These are phyloP conservation scores for Drosophila parabipectinata DNA, from an alignment of 1,140 invertebrate genomes.

Conservation along the genomic window DNA sequence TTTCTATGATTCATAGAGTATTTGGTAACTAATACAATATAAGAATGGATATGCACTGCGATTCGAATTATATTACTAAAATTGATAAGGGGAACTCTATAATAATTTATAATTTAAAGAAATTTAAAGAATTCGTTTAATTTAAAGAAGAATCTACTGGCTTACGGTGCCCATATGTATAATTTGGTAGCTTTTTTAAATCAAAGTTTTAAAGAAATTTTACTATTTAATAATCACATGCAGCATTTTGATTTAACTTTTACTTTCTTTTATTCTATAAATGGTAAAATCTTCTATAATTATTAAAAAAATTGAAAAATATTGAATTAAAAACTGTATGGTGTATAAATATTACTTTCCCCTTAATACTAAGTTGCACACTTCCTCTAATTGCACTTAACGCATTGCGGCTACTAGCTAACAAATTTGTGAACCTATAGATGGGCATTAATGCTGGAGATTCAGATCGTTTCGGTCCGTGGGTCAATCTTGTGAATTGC, in stretches of 20 bases:
- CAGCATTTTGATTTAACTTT: not conserved
- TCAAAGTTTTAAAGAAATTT: too few species aligned
- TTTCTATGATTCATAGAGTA: conserved; percentile 2
- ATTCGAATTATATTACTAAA: too few species aligned
- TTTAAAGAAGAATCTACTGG: too few species aligned
- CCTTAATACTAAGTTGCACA: conserved; percentile 67
- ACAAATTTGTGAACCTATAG: conserved; percentile 13
- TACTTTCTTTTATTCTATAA: not conserved
- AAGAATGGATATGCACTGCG: too few species aligned
- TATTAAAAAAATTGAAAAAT: not conserved
- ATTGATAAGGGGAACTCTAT: too few species aligned
- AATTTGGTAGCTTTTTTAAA: too few species aligned
- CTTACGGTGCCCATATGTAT: too few species aligned
- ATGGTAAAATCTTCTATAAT: not conserved
- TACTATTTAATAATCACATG: too few species aligned
- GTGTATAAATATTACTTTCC: conserved; percentile 13
- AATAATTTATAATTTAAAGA: too few species aligned
- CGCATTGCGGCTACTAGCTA: conserved; percentile 45
- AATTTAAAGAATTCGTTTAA: too few species aligned
- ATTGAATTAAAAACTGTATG: not conserved
- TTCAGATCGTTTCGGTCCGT: conserved; percentile 70
- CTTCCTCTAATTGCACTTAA: conserved; percentile 70
- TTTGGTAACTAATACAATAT: not conserved
- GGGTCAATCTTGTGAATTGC: conserved; percentile 85
- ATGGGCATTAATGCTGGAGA: conserved; percentile 3